Evolutionary conservation across 2,113 vertebrate species (phyloP), one percentile per base, ranked within the genome.

Genomic region (Pangasianodon hypophthalmus): DNA sequence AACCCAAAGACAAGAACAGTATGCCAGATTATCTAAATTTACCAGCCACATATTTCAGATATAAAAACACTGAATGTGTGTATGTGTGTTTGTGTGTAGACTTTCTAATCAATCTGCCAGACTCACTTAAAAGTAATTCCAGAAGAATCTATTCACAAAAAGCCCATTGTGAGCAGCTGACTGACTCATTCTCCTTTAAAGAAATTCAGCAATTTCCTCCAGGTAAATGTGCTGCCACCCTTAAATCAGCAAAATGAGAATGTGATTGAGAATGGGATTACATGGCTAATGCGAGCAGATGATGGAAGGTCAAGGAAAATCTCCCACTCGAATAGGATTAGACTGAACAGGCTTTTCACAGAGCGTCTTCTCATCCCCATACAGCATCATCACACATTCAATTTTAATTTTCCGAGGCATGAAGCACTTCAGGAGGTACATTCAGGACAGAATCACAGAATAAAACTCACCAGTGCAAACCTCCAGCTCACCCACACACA

Each of bases 201-300:
- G 91, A 92, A 94, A 91, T 89, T 64, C 85, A 88, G 60, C 87
- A 82, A 88, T 91, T 87, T 87, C 89, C 93, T 92, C 86, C 87
- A 88, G 92, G 90, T 93, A 93, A 95, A 88, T 84, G 90, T 88
- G 89, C 88, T 90, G 91, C 92, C 92, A 92, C 89, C 94, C 89
- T 80, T 83, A 96, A 96, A 96, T 96, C 93, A 89, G 93, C 92
- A 90, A 88, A 93, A 95, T 95, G 93, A 94, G 94, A 94, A 95
- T 93, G 95, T 91, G 95, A 97, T 96, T 26, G 90, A 95, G 93
- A 94, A 37, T 92, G 88, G 95, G 96, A 97, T 97, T 97, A 97
- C 94, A 93, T 91, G 94, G 94, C 96, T 97, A 97, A 97, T 96
- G 95, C 92, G 88, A 92, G 89, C 91, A 95, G 96, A 96, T 96